A percentile compares a stretch with the other conserved stretches of the same genome.
Evolutionary conservation across 2,797 vertebrate genomes (phyloP).

Genomic region (Paratrypauchen microcephalus): DNA sequence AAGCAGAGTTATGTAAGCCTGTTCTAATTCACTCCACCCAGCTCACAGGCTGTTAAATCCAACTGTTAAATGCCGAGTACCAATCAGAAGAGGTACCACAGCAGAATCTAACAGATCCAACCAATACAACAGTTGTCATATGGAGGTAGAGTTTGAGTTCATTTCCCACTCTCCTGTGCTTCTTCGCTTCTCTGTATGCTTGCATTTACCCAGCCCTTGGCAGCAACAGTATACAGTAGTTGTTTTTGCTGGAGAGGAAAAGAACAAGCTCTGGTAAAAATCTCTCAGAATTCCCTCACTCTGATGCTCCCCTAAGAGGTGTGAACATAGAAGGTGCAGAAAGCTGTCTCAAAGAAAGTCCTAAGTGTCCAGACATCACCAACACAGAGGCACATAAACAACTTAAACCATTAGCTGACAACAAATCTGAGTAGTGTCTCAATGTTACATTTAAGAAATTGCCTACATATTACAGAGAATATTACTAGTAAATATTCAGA

Average conservation of each 20-base stretch:
- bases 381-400: constrained; percentile 1
- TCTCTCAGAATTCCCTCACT: constrained; percentile 56
- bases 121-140: constrained; percentile 49
- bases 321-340: constrained; percentile 34
- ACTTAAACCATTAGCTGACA: constrained; percentile 2
- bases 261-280: constrained; percentile 66
- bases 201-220: constrained; percentile 71
- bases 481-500: constrained; percentile 4
- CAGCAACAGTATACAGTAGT: constrained; percentile 45
- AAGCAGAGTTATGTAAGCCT: constrained; percentile 64
- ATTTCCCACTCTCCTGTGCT: constrained; percentile 37
- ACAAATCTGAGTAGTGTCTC: not conserved
- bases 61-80: constrained; percentile 35
- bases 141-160: constrained; percentile 61
- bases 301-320: constrained; percentile 41
- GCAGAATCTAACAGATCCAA: constrained; percentile 40
- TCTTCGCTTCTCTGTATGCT: constrained; percentile 47
- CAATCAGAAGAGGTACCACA: constrained; percentile 9
- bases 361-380: constrained; percentile 29
- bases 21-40: constrained; percentile 69
- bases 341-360: constrained; percentile 30
- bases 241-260: constrained; percentile 73
- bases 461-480: no score
- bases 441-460: no score
- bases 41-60: constrained; percentile 39